These are phyloP conservation scores for Oriolus oriolus DNA, from an alignment of 2,113 vertebrate genomes.

Conservation along the genomic window DNA sequence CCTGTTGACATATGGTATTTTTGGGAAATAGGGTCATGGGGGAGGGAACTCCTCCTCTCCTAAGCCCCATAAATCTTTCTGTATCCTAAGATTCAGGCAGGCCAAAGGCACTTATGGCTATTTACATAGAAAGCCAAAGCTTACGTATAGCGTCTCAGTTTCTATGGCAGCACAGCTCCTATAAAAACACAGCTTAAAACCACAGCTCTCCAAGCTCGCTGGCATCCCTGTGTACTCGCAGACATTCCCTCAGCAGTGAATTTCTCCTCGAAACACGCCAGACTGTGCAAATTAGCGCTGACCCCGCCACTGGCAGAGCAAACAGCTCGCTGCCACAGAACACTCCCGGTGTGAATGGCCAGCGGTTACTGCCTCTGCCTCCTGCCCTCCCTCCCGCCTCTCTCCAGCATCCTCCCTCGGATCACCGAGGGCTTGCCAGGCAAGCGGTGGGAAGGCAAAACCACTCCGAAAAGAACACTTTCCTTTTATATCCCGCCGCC, in stretches of 20 bases:
- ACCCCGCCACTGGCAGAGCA: fast-evolving
- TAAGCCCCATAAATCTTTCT: neutral
- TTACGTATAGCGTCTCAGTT: neutral
- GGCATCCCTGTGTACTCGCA: neutral
- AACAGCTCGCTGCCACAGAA: fast-evolving
- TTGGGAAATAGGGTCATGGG: neutral
- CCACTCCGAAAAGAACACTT: neutral
- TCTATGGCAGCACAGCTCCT: constrained; percentile 24
- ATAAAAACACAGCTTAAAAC: neutral
- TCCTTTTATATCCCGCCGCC: neutral
- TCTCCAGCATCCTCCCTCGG: neutral
- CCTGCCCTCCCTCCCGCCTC: neutral
- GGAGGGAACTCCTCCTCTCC: neutral
- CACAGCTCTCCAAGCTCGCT: neutral
- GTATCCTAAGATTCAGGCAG: neutral
- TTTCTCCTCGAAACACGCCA: neutral
- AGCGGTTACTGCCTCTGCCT: neutral
- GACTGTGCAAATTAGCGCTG: neutral
- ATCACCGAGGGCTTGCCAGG: fast-evolving
- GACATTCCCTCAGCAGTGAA: neutral
- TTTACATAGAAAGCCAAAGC: neutral
- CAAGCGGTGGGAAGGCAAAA: neutral
- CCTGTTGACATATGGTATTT: neutral
- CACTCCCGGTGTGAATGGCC: fast-evolving
- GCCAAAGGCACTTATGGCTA: neutral